Evolutionary conservation across 2,888 invertebrate species (phyloP), one percentile per base, ranked within the genome.

Genomic region (Anarsia innoxiella): DNA sequence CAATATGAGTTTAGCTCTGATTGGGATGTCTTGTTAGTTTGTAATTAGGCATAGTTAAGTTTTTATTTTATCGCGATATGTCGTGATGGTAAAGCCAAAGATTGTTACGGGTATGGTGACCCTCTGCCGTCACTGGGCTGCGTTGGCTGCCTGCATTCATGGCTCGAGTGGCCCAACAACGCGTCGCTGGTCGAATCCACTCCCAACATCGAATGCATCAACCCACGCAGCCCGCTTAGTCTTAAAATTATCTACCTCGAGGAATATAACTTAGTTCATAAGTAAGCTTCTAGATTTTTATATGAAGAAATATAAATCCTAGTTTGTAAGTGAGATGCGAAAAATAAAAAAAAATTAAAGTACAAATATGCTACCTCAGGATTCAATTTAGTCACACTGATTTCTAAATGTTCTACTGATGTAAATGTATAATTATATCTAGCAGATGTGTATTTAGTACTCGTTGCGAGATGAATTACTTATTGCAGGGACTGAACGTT

Each of bases 1-100:
- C 62, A 59, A 60, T 58, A 56, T 56, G 64, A 62, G 62, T 69
- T 60, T 64, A 61, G n/a, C n/a, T n/a, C n/a, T n/a, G n/a, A n/a
- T n/a, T n/a, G n/a, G n/a, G n/a, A n/a, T n/a, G n/a, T n/a, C n/a
- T n/a, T 56, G 49, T 54, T 35, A 57, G n/a, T n/a, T n/a, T n/a
- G n/a, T n/a, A n/a, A n/a, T 69, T 52, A 45, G 36, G 49, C 56
- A 56, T 53, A 51, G 61, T 50, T 66, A 62, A 60, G 46, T 54
- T 59, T 58, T 51, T n/a, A n/a, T 59, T 59, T 65, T 64, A 73
- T 84, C 83, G 83, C 83, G 83, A 84, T 58, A 66, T 77, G 70
- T 84, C 84, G 84, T 84, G 84, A 84, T 84, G 84, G 84, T 84
- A 76, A 84, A 84, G 83, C 84, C 84, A 84, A 84, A 84, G 84